Conservation (phyloP, 2,113 vertebrate genomes). For the human region GRCh38 chr18:67586501-67587000, state of each 20-base stretch:
- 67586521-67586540: background rate
- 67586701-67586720: background rate
- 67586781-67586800: background rate
- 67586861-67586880: no score
- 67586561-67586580: background rate
- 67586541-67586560: background rate
- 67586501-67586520: background rate
- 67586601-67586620: background rate
- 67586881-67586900: no score
- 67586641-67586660: background rate
- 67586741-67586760: slow-evolving; percentile 18
- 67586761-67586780: background rate
- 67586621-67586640: background rate
- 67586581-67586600: background rate
- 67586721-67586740: background rate
- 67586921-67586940: no score
- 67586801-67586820: background rate
- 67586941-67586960: no score
- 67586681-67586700: background rate
- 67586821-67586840: background rate
- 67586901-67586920: no score
- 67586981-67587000: no score
- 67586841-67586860: background rate
- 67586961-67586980: no score
- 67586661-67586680: background rate